Evolutionary conservation across 2,113 vertebrate species (phyloP).

Genomic region (Myanophis thanlyinensis): DNA sequence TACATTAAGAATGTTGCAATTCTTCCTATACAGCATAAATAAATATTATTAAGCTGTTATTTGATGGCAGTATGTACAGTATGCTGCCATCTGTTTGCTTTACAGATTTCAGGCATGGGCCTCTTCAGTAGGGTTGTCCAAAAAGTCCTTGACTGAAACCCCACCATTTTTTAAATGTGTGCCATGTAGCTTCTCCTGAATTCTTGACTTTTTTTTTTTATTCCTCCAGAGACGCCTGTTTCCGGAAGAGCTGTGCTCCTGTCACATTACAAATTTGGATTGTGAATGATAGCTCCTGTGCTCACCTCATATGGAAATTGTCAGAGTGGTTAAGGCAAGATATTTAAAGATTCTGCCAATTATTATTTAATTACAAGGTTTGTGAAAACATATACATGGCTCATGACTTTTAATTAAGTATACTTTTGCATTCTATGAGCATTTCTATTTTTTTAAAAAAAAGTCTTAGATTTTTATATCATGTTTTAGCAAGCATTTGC

Average conservation of each 20-base stretch:
- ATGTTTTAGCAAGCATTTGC: conserved; percentile 32
- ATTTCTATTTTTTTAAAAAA: conserved; percentile 17
- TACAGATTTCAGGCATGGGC: background rate
- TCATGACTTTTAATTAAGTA: fast-evolving
- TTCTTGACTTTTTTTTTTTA: background rate
- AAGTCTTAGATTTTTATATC: conserved; percentile 22
- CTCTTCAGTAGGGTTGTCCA: background rate
- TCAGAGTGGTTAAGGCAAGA: background rate
- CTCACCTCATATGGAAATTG: background rate
- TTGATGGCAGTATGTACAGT: background rate
- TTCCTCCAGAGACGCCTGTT: background rate
- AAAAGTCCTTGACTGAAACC: background rate
- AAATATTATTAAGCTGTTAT: conserved; percentile 1
- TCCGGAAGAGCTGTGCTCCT: background rate
- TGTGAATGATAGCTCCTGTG: background rate
- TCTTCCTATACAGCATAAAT: background rate
- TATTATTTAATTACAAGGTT: conserved; percentile 12
- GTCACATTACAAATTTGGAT: background rate
- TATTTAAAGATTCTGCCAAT: background rate
- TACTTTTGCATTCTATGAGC: background rate
- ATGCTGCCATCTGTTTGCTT: background rate
- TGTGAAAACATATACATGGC: background rate
- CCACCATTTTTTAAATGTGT: background rate
- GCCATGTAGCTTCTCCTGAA: background rate
- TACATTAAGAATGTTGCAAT: conserved; percentile 32